phyloP scores from a whole-genome alignment of 2,113 vertebrate genomes.

The Lucifuga dentata region DNA sequence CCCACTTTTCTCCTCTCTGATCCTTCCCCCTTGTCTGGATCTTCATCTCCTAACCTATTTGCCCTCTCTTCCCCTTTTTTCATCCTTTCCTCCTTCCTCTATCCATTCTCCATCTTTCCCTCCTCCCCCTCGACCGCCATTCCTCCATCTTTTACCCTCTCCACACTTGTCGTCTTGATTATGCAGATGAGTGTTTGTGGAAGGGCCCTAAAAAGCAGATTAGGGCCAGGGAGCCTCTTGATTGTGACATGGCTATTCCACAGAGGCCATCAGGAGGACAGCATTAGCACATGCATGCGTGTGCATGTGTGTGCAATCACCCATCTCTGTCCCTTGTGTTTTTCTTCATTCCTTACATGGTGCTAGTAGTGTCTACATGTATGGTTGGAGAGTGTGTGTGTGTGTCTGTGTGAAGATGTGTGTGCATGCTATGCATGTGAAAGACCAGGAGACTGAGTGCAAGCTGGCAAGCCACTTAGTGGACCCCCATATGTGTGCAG shows the following conservation, averaged over 20 bases:
- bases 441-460: slow-evolving; percentile 36
- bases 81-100: slow-evolving; percentile 23
- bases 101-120: slow-evolving; percentile 34
- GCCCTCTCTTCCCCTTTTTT: slow-evolving; percentile 3
- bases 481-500: slow-evolving; percentile 29
- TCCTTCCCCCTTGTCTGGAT: slow-evolving; percentile 4
- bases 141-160: slow-evolving; percentile 73
- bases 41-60: slow-evolving; percentile 11
- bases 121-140: slow-evolving; percentile 46
- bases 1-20: background rate
- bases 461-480: slow-evolving; percentile 66
- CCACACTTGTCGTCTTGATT: slow-evolving; percentile 93
- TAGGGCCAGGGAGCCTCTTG: slow-evolving; percentile 83
- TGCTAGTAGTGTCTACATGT: background rate
- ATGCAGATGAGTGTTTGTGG: slow-evolving; percentile 89
- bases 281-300: slow-evolving; percentile 67
- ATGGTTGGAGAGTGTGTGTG: slow-evolving; percentile 25
- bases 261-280: slow-evolving; percentile 70
- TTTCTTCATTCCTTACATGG: slow-evolving; percentile 25
- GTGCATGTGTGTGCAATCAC: slow-evolving; percentile 7
- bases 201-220: slow-evolving; percentile 83
- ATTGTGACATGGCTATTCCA: slow-evolving; percentile 81
- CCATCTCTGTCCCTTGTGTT: slow-evolving; percentile 34
- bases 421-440: slow-evolving; percentile 26
- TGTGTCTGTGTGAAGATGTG: slow-evolving; percentile 6